Evolutionary conservation across 2,113 vertebrate species (phyloP).

Genomic region (Pelusios castaneus): DNA sequence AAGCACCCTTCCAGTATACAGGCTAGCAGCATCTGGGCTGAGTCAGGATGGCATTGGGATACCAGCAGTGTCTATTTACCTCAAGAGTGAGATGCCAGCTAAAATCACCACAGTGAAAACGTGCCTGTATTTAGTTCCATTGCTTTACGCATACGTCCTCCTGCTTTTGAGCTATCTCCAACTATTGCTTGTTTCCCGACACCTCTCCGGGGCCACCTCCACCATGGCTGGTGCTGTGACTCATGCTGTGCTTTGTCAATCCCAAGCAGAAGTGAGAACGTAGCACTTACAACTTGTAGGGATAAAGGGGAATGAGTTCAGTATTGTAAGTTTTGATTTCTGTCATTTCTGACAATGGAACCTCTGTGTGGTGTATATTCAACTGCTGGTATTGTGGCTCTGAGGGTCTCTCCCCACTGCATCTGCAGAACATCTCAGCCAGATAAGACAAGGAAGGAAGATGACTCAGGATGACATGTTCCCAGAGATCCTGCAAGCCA

Average conservation of each 20-base stretch:
- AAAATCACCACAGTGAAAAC: too few species aligned
- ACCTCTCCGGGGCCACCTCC: too few species aligned
- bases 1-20: not conserved
- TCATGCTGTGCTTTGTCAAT: not conserved
- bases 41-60: not conserved
- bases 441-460: not conserved
- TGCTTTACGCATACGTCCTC: too few species aligned
- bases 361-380: not conserved
- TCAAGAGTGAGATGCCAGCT: too few species aligned
- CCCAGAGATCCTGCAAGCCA: not conserved
- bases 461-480: not conserved
- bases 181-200: not conserved
- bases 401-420: not conserved
- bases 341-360: not conserved
- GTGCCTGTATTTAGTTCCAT: too few species aligned
- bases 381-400: not conserved
- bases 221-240: not conserved
- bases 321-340: not conserved
- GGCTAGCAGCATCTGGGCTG: not conserved
- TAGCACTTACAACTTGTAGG: not conserved
- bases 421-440: not conserved
- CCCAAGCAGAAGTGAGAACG: not conserved
- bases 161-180: not conserved
- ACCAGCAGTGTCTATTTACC: not conserved
- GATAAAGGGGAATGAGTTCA: not conserved